These are phyloP conservation scores for Molossus molossus DNA, from an alignment of 2,797 vertebrate species.

Conservation along the genomic window DNA sequence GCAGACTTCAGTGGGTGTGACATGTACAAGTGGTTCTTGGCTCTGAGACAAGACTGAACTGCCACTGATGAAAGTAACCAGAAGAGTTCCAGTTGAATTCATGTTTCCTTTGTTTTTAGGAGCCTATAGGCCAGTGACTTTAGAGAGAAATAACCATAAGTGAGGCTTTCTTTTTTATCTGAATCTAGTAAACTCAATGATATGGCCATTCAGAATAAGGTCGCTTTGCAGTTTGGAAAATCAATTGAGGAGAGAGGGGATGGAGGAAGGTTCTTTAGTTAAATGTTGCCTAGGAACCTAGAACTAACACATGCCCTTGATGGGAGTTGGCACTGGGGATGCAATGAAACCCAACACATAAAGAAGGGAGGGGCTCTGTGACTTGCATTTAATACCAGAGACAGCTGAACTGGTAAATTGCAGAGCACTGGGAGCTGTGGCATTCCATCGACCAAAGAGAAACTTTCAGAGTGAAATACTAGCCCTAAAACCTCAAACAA, in stretches of 20 bases:
- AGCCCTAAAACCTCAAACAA: constrained; percentile 48
- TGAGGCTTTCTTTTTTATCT: constrained; percentile 47
- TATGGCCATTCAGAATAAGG: constrained; percentile 18
- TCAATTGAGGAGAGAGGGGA: background rate
- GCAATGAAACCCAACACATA: constrained; percentile 50
- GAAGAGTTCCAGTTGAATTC: constrained; percentile 32
- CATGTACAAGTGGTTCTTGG: constrained; percentile 62
- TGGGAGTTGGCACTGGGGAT: constrained; percentile 19
- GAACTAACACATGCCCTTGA: background rate
- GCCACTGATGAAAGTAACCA: constrained; percentile 60
- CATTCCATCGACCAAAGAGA: constrained; percentile 7
- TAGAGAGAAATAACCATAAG: background rate
- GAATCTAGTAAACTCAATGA: constrained; percentile 17
- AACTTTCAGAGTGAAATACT: constrained; percentile 18
- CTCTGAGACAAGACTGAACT: constrained; percentile 34
- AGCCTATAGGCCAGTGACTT: background rate
- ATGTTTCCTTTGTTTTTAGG: constrained; percentile 66
- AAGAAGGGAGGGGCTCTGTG: constrained; percentile 2
- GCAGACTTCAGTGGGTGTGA: constrained; percentile 3
- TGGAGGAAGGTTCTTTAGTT: constrained; percentile 5
- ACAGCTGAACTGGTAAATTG: constrained; percentile 26
- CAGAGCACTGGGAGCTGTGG: constrained; percentile 19
- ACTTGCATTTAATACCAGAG: constrained; percentile 51
- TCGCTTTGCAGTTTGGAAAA: constrained; percentile 60
- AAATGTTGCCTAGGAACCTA: constrained; percentile 44